phyloP scores from a whole-genome alignment of 2,797 vertebrate genomes.

The Octomys mimax region DNA sequence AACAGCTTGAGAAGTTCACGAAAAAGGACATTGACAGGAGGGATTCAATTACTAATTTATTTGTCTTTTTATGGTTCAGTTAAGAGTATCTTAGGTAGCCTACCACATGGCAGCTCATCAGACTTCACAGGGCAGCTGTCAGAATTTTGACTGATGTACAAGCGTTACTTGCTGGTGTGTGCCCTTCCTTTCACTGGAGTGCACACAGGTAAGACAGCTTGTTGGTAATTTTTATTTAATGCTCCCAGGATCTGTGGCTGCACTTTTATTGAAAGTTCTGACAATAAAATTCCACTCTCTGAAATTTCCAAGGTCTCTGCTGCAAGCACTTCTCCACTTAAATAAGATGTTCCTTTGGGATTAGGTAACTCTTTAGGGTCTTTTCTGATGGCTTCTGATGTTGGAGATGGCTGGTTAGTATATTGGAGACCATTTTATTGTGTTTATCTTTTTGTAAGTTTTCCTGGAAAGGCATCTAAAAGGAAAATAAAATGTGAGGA shows the following conservation, averaged over 20 bases:
- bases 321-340: conserved; percentile 80
- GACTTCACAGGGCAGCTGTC: conserved; percentile 94
- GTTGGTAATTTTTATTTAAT: conserved; percentile 90
- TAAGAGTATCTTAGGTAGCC: conserved; percentile 90
- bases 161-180: conserved; percentile 90
- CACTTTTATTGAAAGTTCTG: conserved; percentile 87
- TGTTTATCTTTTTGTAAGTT: conserved; percentile 65
- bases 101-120: conserved; percentile 93
- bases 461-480: conserved; percentile 59
- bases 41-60: conserved; percentile 96
- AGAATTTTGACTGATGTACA: conserved; percentile 94
- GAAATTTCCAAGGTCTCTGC: conserved; percentile 84
- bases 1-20: conserved; percentile 86
- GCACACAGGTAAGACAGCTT: conserved; percentile 93
- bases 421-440: conserved; percentile 72
- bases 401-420: conserved; percentile 72
- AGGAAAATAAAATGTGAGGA: conserved; percentile 70
- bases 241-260: conserved; percentile 86
- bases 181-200: conserved; percentile 93
- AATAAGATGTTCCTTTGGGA: conserved; percentile 84
- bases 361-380: conserved; percentile 74
- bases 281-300: conserved; percentile 84
- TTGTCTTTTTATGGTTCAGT: conserved; percentile 92
- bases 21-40: conserved; percentile 91
- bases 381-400: conserved; percentile 79